Evolutionary conservation across 2,113 vertebrate species (phyloP).

Genomic region (Nettapus auritus): DNA sequence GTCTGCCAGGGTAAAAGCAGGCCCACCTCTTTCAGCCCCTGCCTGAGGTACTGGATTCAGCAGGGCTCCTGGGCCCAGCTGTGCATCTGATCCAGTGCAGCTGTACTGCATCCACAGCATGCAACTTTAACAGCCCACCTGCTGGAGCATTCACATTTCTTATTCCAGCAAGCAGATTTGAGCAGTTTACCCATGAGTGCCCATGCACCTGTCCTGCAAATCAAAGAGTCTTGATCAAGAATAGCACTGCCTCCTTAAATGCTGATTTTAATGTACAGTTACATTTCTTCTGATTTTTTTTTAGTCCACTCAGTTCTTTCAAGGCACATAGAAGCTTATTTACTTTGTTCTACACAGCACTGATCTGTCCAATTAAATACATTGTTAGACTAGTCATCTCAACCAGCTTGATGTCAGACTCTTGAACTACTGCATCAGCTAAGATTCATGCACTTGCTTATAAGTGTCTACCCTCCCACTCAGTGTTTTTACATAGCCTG

Average conservation of each 20-base stretch:
- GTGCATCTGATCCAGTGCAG: background rate
- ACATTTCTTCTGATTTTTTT: background rate
- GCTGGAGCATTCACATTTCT: background rate
- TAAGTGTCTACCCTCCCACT: background rate
- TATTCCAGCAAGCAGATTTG: background rate
- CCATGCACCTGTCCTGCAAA: background rate
- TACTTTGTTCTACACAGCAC: background rate
- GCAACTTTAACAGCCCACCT: background rate
- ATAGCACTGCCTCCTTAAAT: background rate
- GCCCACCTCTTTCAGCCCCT: background rate
- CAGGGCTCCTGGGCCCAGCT: background rate
- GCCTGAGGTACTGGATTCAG: background rate
- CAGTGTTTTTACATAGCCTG: conserved; percentile 12
- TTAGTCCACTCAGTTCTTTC: background rate
- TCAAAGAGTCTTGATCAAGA: background rate
- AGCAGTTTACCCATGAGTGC: background rate
- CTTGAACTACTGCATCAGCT: background rate
- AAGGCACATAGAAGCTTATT: background rate
- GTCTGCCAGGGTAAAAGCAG: background rate
- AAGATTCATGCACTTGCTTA: background rate
- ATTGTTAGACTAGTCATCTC: background rate
- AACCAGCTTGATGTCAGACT: background rate
- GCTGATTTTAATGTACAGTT: background rate
- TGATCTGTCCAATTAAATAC: background rate
- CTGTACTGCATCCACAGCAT: background rate